A percentile compares a stretch with the other conserved stretches of the same genome.
Evolutionary conservation across 2,888 invertebrate species (phyloP).

Genomic region (Alitta virens): DNA sequence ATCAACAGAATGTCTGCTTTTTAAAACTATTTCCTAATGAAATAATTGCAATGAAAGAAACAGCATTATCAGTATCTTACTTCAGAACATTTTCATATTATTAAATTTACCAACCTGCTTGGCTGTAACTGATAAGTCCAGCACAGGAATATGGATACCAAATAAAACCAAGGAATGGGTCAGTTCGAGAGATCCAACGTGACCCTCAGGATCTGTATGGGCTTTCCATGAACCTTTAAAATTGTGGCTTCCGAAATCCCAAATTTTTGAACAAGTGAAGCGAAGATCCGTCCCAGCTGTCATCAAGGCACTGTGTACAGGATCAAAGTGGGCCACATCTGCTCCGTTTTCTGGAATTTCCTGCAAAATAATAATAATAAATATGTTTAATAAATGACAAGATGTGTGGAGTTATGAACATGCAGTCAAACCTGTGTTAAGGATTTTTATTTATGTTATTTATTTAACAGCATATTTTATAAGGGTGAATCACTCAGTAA

Average conservation of each 20-base stretch:
- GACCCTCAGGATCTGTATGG: constrained; percentile 57
- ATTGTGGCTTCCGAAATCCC: constrained; percentile 61
- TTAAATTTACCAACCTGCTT: no score
- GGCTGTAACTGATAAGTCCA: constrained; percentile 66
- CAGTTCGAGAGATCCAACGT: constrained; percentile 67
- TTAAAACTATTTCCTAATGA: no score
- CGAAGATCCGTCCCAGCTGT: constrained; percentile 60
- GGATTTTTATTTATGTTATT: no score
- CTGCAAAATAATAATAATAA: constrained; percentile 57
- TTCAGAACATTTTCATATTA: no score
- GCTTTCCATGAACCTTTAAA: constrained; percentile 67
- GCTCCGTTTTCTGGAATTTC: constrained; percentile 90
- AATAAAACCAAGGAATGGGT: constrained; percentile 67
- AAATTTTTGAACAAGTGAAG: constrained; percentile 52
- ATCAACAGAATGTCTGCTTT: no score
- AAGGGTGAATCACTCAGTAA: no score
- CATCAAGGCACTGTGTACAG: constrained; percentile 69
- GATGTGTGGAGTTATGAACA: not conserved
- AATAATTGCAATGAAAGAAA: no score
- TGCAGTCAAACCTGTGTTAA: not conserved
- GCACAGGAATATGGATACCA: constrained; percentile 60
- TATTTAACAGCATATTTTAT: no score
- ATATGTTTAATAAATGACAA: not conserved
- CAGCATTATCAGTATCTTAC: no score
- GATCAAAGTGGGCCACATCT: constrained; percentile 76